Percentiles rank a stretch among this genome's conserved stretches.
These are phyloP conservation scores for Caenorhabditis doughertyi DNA, from an alignment of 2,888 invertebrate genomes.

Conservation along the genomic window DNA sequence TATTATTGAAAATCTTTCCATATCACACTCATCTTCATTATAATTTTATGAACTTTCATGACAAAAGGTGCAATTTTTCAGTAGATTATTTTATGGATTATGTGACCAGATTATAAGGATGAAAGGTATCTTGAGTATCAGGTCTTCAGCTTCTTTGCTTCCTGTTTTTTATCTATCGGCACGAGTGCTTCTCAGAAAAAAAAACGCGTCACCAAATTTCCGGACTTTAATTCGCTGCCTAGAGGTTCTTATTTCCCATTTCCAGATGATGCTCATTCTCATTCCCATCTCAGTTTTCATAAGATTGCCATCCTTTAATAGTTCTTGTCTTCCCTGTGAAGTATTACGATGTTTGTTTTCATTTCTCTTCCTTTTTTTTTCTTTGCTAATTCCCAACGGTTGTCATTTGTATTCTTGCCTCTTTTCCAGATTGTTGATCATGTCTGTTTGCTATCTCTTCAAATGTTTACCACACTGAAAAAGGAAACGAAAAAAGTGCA, in stretches of 20 bases:
- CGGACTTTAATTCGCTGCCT: slow-evolving; percentile 25
- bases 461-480: slow-evolving; percentile 11
- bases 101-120: slow-evolving; percentile 13
- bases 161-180: slow-evolving; percentile 35
- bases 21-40: no score
- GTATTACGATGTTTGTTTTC: slow-evolving; percentile 15
- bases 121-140: slow-evolving; percentile 2
- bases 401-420: slow-evolving; percentile 39
- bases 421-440: slow-evolving; percentile 55
- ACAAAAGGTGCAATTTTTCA: slow-evolving; percentile 31
- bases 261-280: slow-evolving; percentile 2
- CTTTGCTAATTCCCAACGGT: slow-evolving; percentile 32
- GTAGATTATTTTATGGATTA: background rate
- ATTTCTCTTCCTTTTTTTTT: no score
- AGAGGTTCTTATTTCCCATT: slow-evolving; percentile 19
- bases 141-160: slow-evolving; percentile 18
- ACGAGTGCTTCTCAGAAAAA: slow-evolving; percentile 38
- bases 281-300: slow-evolving; percentile 7
- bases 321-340: slow-evolving; percentile 10
- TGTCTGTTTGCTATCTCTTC: slow-evolving; percentile 34
- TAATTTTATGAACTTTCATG: slow-evolving; percentile 10
- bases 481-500: slow-evolving; percentile 45
- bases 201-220: slow-evolving; percentile 30
- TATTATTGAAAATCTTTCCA: no score
- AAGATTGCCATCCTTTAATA: background rate